These are phyloP conservation scores for Dasypolia templi DNA, from an alignment of 2,888 invertebrate genomes.

Conservation along the genomic window DNA sequence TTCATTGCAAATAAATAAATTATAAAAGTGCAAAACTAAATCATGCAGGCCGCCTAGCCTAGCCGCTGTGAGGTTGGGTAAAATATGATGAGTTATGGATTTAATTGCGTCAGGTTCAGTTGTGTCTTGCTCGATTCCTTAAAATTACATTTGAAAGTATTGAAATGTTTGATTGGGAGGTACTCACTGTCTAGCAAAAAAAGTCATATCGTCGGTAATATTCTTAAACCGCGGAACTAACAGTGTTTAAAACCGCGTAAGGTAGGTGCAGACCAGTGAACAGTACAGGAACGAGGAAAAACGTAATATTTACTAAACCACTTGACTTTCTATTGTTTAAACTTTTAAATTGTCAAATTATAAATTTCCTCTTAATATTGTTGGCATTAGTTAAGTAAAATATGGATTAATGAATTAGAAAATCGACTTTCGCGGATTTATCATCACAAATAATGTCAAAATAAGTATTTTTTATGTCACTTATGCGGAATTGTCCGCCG, in stretches of 20 bases:
- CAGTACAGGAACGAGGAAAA: too few relatives aligned
- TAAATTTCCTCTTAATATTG: not conserved
- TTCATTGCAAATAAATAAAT: too few relatives aligned
- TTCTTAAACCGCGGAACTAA: too few relatives aligned
- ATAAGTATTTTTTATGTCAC: too few relatives aligned
- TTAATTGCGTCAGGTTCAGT: not conserved
- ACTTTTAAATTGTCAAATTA: not conserved
- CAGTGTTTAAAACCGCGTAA: too few relatives aligned
- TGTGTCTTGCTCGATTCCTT: not conserved
- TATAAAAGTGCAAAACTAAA: not conserved
- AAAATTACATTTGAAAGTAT: not conserved
- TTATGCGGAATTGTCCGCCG: too few relatives aligned
- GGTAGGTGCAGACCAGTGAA: too few relatives aligned
- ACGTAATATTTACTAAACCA: too few relatives aligned
- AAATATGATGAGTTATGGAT: too few relatives aligned
- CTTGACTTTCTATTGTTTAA: too few relatives aligned
- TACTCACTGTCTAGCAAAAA: not conserved
- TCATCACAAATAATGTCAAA: not conserved
- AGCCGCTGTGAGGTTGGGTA: not conserved
- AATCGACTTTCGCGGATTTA: not conserved
- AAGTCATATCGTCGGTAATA: too few relatives aligned
- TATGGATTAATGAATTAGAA: conserved; percentile 2
- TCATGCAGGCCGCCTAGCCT: not conserved
- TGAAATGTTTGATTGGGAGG: not conserved
- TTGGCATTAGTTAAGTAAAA: not conserved